Evolutionary conservation across 2,888 invertebrate species (phyloP).

Genomic region (Polydrusus pterygomalis): DNA sequence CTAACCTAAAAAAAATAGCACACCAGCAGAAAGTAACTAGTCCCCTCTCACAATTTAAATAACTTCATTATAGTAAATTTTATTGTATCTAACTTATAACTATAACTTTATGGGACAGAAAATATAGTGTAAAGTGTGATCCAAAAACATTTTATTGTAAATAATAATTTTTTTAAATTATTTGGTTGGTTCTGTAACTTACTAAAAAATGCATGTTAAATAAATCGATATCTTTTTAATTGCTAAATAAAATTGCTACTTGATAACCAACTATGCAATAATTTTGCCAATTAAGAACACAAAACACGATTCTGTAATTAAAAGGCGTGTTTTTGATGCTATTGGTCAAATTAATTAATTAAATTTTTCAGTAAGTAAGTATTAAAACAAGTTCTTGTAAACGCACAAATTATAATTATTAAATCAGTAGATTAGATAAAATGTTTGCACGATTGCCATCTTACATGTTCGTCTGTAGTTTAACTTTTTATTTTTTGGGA

Average conservation of each 20-base stretch:
- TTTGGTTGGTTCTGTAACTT: too few species aligned
- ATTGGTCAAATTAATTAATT: background rate
- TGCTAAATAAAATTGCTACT: background rate
- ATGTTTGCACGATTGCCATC: background rate
- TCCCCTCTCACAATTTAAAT: too few species aligned
- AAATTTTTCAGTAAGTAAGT: background rate
- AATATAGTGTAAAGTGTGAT: too few species aligned
- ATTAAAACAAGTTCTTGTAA: background rate
- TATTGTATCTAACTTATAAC: too few species aligned
- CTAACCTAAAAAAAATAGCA: too few species aligned
- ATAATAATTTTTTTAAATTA: too few species aligned
- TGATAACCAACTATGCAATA: background rate
- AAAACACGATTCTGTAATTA: background rate
- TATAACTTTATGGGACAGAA: too few species aligned
- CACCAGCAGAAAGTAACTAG: too few species aligned
- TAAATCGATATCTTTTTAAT: background rate
- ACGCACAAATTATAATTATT: background rate
- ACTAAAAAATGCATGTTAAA: background rate
- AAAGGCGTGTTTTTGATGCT: background rate
- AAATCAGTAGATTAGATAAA: background rate
- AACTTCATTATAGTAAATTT: too few species aligned
- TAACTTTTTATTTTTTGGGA: too few species aligned
- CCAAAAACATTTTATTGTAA: too few species aligned
- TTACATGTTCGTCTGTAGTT: too few species aligned
- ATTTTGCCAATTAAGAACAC: conserved; percentile 5